Base-by-base conservation (phyloP, 2,888 invertebrate species). In the Lasioglossum leucozonium region DNA sequence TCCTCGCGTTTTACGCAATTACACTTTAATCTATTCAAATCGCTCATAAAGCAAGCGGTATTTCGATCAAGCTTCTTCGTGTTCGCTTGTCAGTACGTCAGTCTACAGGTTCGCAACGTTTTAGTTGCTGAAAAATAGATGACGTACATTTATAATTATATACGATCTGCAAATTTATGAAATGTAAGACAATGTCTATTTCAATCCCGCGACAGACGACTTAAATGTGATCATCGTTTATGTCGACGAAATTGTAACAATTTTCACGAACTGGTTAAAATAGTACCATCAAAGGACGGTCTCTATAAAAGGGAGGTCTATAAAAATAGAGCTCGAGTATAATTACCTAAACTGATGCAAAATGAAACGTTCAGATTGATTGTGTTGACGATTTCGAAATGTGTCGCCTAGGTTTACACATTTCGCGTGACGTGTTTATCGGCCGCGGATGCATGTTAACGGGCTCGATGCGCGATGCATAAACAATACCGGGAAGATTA, bases 401-500 rank as follows among this genome's bases (percentile, higher is more conserved):
- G 16, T 26, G 13, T 58, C 16, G 16, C 11, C 26, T 6, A 13
- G 26, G 30, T 58, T 58, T 1, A 26, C 4, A 13, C 16, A 30
- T 26, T 58, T 58, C 13, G 26, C 30, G 26, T 16, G 58, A 58
- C 26, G 58, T 26, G 58, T 58, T 58, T 58, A 58, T 58, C 58
- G 11, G 30, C 5, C 16, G 26, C 26, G 58, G 26, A 26, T 55
- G 67, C 69, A 55, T 67, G 79, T 87, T 83, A 83, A 81, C 81
- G 85, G 75, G 65, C 84, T 85, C 11, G 81, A 87, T 82, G 77
- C 74, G 69, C 74, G 81, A 86, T 84, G 85, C 86, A 90, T 90
- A 88, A 90, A 90, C 87, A 82, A 90, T 87, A 81, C 26, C 37
- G 42, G 26, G 30, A 51, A 26, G 77, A 86, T 90, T 88, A 86